Conservation (phyloP, 1,140 invertebrate species). For the Magallana ariakensis region DNA sequence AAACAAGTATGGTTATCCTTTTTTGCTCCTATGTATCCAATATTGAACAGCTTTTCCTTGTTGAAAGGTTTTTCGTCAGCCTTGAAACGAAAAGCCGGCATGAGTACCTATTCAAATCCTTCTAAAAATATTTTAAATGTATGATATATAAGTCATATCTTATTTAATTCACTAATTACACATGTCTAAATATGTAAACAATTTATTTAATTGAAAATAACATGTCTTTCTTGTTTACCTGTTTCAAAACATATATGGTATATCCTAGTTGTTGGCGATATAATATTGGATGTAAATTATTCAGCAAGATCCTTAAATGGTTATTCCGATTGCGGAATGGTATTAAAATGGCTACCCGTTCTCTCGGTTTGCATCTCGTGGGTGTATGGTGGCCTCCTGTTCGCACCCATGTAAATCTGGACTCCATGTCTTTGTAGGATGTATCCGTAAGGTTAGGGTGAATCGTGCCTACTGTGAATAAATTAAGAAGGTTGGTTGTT, state of each 20-base stretch:
- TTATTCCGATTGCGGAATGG: not conserved
- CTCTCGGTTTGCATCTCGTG: not conserved
- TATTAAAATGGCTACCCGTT: not conserved
- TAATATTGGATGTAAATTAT: not conserved
- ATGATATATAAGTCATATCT: too few relatives aligned
- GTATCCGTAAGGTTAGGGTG: not conserved
- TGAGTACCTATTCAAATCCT: too few relatives aligned
- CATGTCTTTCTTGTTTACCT: not conserved
- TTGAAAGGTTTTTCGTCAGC: slow-evolving; percentile 84
- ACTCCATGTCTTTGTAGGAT: not conserved
- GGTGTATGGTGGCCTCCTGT: not conserved
- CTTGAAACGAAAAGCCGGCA: not conserved
- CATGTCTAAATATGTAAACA: too few relatives aligned
- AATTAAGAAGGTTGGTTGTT: too few relatives aligned
- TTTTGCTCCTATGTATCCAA: slow-evolving; percentile 92
- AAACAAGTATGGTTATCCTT: slow-evolving; percentile 86
- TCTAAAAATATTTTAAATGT: too few relatives aligned
- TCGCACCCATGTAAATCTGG: not conserved
- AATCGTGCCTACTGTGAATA: not conserved
- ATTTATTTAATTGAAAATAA: too few relatives aligned
- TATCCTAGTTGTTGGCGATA: not conserved
- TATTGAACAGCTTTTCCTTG: slow-evolving; percentile 94
- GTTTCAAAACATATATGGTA: not conserved
- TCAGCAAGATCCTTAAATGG: not conserved
- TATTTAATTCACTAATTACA: too few relatives aligned